phyloP scores from a whole-genome alignment of 2,888 invertebrate genomes.

The Thera obeliscata region DNA sequence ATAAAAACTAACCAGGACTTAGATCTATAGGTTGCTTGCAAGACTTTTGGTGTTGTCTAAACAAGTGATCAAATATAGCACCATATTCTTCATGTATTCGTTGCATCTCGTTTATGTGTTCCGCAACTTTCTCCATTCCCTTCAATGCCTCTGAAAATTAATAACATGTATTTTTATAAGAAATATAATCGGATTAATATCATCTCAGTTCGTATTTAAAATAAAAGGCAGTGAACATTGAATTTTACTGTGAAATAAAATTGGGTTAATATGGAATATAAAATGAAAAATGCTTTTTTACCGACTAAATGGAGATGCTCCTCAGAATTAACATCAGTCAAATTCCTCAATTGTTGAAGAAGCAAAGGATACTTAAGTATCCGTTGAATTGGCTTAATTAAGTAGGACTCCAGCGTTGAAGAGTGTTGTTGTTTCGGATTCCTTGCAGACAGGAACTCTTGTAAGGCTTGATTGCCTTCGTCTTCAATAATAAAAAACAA shows the following conservation, averaged over 20 bases:
- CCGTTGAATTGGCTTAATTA: conserved; percentile 99
- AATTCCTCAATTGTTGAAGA: conserved; percentile 96
- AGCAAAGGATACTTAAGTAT: conserved; percentile 98
- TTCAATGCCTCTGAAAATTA: conserved; percentile 92
- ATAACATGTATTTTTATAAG: background rate
- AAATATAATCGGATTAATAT: background rate
- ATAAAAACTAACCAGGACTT: conserved; percentile 88
- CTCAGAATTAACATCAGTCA: conserved; percentile 96
- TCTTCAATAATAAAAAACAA: conserved; percentile 80
- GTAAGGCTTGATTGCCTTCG: conserved; percentile 97
- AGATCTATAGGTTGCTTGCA: conserved; percentile 97
- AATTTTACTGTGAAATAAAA: background rate
- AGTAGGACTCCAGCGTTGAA: conserved; percentile 97
- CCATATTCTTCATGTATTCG: conserved; percentile 99
- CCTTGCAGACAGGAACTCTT: conserved; percentile 96
- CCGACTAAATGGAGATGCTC: conserved; percentile 97
- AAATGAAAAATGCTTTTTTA: conserved; percentile 65
- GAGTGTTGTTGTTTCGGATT: conserved; percentile 99
- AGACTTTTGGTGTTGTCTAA: conserved; percentile 97
- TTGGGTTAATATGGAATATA: background rate
- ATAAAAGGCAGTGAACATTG: background rate
- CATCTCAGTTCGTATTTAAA: background rate
- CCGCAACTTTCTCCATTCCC: conserved; percentile 99
- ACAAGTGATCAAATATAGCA: conserved; percentile 98
- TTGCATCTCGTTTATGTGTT: conserved; percentile 99